Evolutionary conservation across 2,888 invertebrate species (phyloP).

Genomic region (Polydesmus complanatus): DNA sequence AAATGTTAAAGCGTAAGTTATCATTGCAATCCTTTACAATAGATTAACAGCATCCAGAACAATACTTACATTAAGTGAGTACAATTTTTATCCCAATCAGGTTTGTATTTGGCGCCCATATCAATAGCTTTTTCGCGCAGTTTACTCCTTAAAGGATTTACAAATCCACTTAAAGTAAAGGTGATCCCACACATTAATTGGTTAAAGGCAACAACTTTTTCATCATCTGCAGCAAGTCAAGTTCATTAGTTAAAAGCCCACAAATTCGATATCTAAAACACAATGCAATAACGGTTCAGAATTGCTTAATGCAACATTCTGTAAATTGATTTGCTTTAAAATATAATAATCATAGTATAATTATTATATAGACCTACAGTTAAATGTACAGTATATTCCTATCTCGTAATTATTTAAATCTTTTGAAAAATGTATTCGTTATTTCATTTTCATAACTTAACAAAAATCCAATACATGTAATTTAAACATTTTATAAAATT

Average conservation of each 20-base stretch:
- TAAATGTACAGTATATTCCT: too few relatives aligned
- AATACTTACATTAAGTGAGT: constrained; percentile 70
- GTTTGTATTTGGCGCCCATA: constrained; percentile 64
- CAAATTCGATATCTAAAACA: background rate
- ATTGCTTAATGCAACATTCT: background rate
- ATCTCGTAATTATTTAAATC: too few relatives aligned
- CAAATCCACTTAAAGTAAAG: constrained; percentile 73
- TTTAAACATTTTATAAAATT: too few relatives aligned
- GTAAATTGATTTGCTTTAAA: background rate
- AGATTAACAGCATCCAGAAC: constrained; percentile 19
- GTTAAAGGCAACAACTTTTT: constrained; percentile 36
- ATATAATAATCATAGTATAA: too few relatives aligned
- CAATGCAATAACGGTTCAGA: background rate
- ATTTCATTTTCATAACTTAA: too few relatives aligned
- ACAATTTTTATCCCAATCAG: constrained; percentile 58
- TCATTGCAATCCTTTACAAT: too few relatives aligned
- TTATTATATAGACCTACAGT: too few relatives aligned
- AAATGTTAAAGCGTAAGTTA: too few relatives aligned
- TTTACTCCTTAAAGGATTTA: constrained; percentile 58
- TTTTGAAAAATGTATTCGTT: too few relatives aligned
- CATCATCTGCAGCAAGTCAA: too few relatives aligned
- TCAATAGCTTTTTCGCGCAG: constrained; percentile 52
- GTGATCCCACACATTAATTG: constrained; percentile 50
- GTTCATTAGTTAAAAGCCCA: too few relatives aligned
- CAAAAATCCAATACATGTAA: too few relatives aligned